Conservation (phyloP, 2,797 vertebrate genomes). For the Eulemur mongoz region DNA sequence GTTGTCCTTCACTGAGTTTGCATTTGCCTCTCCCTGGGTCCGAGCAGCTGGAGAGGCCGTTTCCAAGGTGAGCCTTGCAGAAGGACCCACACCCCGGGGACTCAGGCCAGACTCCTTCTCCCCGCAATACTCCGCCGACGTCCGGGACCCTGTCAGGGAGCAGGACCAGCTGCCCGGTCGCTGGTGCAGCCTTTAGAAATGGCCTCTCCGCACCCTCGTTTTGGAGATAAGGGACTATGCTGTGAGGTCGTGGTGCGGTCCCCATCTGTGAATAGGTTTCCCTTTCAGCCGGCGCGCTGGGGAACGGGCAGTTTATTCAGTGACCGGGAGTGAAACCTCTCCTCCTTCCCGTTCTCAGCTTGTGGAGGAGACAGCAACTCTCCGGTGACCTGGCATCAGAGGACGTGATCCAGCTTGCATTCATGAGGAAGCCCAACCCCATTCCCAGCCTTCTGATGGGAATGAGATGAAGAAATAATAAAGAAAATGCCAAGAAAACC, state of each 20-base stretch:
- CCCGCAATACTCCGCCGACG: accelerated
- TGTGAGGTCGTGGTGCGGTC: accelerated
- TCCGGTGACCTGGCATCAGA: not conserved
- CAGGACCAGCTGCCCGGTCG: not conserved
- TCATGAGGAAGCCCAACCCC: not conserved
- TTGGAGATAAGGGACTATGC: not conserved
- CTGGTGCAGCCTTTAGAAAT: not conserved
- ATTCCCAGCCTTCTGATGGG: not conserved
- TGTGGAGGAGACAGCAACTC: not conserved
- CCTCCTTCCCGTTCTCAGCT: not conserved
- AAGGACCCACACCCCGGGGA: accelerated
- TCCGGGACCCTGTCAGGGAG: accelerated
- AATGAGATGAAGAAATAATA: not conserved
- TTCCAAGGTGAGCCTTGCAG: not conserved
- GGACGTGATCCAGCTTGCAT: not conserved
- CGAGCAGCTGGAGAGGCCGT: not conserved
- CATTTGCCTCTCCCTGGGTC: not conserved
- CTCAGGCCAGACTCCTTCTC: not conserved
- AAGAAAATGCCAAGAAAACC: constrained; percentile 57
- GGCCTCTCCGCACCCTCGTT: accelerated
- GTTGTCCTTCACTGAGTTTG: not conserved
- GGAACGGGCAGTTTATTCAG: not conserved
- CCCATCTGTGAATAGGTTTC: not conserved
- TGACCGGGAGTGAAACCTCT: not conserved
- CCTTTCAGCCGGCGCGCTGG: not conserved